phyloP scores from a whole-genome alignment of 2,888 invertebrate genomes.

The Nineta flava region DNA sequence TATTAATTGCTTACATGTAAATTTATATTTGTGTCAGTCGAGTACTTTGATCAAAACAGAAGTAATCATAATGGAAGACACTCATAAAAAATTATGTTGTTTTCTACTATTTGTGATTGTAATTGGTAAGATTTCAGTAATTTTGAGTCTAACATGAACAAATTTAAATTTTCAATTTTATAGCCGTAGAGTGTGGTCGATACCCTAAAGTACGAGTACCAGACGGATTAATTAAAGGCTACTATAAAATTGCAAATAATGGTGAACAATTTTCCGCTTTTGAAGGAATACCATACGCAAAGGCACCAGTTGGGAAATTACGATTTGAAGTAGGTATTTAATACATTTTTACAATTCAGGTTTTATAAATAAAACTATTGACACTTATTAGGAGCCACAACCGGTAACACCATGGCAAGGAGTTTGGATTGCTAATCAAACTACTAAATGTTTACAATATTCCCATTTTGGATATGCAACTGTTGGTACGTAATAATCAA shows the following conservation, averaged over 20 bases:
- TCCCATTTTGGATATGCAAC: slow-evolving; percentile 10
- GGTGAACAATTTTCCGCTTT: slow-evolving; percentile 36
- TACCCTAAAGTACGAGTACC: neutral
- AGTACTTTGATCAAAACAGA: too few species aligned
- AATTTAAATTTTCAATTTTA: too few species aligned
- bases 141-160: too few species aligned
- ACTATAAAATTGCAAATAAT: slow-evolving; percentile 6
- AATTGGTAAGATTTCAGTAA: too few species aligned
- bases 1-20: too few species aligned
- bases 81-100: too few species aligned
- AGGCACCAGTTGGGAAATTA: slow-evolving; percentile 42
- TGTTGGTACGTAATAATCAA: neutral
- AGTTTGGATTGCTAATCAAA: slow-evolving; percentile 45
- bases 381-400: slow-evolving; percentile 33
- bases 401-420: slow-evolving; percentile 43
- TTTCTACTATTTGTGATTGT: too few species aligned
- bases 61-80: too few species aligned
- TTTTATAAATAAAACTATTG: too few species aligned
- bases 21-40: too few species aligned
- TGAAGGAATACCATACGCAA: slow-evolving; percentile 49
- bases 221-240: slow-evolving; percentile 1
- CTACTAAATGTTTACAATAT: slow-evolving; percentile 25
- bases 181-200: neutral
- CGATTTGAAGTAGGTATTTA: slow-evolving; percentile 39
- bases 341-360: too few species aligned